Evolutionary conservation across 2,113 vertebrate species (phyloP).

Genomic region (Leuciscus idus): DNA sequence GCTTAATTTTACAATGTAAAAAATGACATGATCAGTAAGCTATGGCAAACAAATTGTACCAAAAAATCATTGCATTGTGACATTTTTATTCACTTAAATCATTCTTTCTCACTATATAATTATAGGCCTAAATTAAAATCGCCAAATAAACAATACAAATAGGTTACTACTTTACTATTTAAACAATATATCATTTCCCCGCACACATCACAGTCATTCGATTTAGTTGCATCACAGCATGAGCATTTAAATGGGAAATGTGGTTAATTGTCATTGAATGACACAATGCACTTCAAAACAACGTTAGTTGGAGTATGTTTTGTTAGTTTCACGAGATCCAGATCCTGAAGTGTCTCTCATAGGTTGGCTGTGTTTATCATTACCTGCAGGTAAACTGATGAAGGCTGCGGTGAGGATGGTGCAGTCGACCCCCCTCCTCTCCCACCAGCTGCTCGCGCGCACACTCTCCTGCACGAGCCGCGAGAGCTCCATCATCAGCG

Average conservation of each 20-base stretch:
- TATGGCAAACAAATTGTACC: too few species aligned
- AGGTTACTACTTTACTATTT: not conserved
- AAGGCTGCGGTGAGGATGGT: slow-evolving; percentile 81
- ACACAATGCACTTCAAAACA: not conserved
- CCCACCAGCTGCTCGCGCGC: slow-evolving; percentile 92
- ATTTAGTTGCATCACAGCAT: not conserved
- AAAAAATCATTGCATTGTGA: too few species aligned
- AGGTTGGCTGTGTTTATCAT: not conserved
- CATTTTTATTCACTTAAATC: not conserved
- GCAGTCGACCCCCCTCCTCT: slow-evolving; percentile 84
- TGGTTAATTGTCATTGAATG: not conserved
- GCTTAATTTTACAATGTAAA: too few species aligned
- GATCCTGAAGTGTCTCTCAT: too few species aligned
- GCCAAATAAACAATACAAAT: too few species aligned
- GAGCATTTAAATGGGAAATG: not conserved
- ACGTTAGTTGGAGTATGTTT: not conserved
- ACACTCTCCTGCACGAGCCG: slow-evolving; percentile 81
- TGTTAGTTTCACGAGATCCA: not conserved
- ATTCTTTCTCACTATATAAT: not conserved
- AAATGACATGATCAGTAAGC: too few species aligned
- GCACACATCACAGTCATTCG: not conserved
- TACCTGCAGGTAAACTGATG: slow-evolving; percentile 80
- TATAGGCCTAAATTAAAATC: too few species aligned
- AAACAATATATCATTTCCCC: not conserved
- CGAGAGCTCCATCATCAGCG: slow-evolving; percentile 85